Evolutionary conservation across 2,888 invertebrate species (phyloP).

Genomic region (Hymenopus coronatus): DNA sequence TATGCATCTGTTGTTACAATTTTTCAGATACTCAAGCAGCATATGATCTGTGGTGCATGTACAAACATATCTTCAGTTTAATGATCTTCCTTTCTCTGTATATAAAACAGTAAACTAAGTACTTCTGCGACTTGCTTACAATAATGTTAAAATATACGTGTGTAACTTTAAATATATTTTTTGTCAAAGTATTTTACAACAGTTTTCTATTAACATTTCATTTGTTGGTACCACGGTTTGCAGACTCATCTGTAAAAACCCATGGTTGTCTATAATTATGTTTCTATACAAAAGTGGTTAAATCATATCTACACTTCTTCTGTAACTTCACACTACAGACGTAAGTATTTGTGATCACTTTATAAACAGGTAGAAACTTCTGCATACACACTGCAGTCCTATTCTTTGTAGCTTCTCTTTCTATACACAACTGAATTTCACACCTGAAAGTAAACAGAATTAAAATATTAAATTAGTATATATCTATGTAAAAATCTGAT

Average conservation of each 20-base stretch:
- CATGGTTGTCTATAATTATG: background rate
- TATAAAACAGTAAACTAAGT: background rate
- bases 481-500: too few species aligned
- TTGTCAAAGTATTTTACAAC: background rate
- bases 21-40: too few species aligned
- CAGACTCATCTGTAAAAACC: background rate
- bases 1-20: too few species aligned
- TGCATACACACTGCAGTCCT: background rate
- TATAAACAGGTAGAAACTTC: background rate
- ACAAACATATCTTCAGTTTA: background rate
- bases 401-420: slow-evolving; percentile 32
- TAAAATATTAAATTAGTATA: too few species aligned
- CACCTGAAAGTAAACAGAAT: slow-evolving; percentile 44
- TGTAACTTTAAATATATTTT: background rate
- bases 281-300: background rate
- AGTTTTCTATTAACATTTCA: background rate
- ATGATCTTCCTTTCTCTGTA: background rate
- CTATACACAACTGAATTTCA: slow-evolving; percentile 79
- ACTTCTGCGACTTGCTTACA: background rate
- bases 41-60: background rate
- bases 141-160: background rate
- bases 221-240: background rate
- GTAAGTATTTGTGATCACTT: background rate
- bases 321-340: background rate
- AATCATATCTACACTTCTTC: background rate